A percentile compares a stretch with the other conserved stretches of the same genome.
phyloP scores from a whole-genome alignment of 2,888 invertebrate genomes.

The Lissocephala sabroskyi region DNA sequence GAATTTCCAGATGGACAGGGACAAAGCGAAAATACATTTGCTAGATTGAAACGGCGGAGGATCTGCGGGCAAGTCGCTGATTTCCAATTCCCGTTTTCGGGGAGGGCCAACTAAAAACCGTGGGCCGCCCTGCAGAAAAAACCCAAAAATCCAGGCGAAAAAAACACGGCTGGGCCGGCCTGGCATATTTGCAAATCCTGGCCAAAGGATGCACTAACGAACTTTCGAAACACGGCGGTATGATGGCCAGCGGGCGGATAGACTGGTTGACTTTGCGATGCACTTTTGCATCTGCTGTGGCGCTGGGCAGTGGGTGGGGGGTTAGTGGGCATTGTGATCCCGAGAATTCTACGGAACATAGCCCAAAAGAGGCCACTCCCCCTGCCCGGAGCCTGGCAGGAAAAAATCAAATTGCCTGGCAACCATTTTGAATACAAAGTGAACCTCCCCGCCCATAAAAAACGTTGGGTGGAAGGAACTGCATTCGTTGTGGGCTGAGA shows the following conservation, averaged over 20 bases:
- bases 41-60: slow-evolving; percentile 18
- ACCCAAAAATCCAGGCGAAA: neutral
- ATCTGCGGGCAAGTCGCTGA: no score
- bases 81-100: neutral
- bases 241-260: no score
- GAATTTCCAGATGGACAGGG: neutral
- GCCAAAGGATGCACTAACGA: slow-evolving; percentile 30
- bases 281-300: neutral
- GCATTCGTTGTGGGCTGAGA: slow-evolving; percentile 40
- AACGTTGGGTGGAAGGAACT: slow-evolving; percentile 26
- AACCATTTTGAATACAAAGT: slow-evolving; percentile 63
- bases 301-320: neutral
- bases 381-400: neutral
- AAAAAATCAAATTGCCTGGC: slow-evolving; percentile 53
- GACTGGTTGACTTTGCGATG: no score
- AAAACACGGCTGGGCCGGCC: slow-evolving; percentile 4
- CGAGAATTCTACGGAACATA: neutral
- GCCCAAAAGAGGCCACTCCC: no score
- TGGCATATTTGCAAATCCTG: slow-evolving; percentile 29
- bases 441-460: slow-evolving; percentile 11
- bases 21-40: slow-evolving; percentile 14
- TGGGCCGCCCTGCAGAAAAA: slow-evolving; percentile 4
- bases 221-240: no score
- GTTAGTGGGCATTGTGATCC: neutral
- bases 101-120: neutral